phyloP scores from a whole-genome alignment of 2,113 vertebrate genomes.

The Gorsachius goisagi region DNA sequence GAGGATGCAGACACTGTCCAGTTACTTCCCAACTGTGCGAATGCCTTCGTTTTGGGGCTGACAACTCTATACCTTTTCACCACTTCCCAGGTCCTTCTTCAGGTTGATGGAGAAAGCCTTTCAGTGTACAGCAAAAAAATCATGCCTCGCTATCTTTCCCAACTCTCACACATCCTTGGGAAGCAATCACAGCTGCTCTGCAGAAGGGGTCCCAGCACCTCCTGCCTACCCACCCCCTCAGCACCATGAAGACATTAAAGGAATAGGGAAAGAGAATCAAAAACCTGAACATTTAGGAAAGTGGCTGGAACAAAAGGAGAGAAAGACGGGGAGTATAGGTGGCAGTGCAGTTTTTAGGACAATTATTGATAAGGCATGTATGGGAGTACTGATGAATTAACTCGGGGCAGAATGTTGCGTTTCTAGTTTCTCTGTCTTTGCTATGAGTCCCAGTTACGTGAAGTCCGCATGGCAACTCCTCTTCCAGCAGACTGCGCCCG shows the following conservation, averaged over 20 bases:
- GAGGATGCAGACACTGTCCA: conserved; percentile 4
- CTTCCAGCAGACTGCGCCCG: not conserved
- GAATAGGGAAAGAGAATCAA: not conserved
- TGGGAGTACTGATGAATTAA: not conserved
- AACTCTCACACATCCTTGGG: not conserved
- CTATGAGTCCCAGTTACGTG: not conserved
- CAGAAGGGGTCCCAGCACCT: conserved; percentile 24
- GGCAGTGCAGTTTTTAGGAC: not conserved
- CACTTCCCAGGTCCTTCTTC: conserved; percentile 27
- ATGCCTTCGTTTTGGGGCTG: not conserved
- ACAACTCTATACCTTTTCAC: conserved; percentile 54
- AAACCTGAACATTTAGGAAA: not conserved
- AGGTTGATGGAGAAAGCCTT: conserved; percentile 36
- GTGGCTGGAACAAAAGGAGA: not conserved
- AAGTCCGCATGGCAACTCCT: not conserved
- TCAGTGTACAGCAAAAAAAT: not conserved
- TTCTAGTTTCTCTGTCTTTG: not conserved
- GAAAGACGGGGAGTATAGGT: not conserved
- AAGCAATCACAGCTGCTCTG: conserved; percentile 41
- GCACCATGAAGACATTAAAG: not conserved
- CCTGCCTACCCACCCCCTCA: not conserved
- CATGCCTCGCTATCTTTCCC: not conserved
- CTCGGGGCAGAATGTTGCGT: not conserved
- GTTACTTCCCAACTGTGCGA: not conserved
- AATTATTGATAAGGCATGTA: not conserved